phyloP scores from a whole-genome alignment of 1,140 invertebrate genomes.

The Cotesia vestalis region DNA sequence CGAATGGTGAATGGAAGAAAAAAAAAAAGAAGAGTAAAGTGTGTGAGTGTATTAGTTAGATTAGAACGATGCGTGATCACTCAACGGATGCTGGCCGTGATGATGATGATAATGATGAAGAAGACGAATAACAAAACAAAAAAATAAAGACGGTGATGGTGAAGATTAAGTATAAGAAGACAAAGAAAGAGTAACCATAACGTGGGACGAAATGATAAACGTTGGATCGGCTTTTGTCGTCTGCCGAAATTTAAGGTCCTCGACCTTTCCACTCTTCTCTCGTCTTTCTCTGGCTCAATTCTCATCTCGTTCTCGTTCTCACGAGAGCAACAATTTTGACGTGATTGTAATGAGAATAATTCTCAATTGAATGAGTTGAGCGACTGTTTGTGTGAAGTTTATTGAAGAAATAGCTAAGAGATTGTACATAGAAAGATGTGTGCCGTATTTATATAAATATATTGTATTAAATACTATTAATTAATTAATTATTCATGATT shows the following conservation, averaged over 20 bases:
- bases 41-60: conserved; percentile 25
- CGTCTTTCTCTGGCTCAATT: conserved; percentile 10
- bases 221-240: conserved; percentile 31
- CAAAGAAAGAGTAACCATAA: conserved; percentile 33
- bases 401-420: conserved; percentile 34
- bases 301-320: conserved; percentile 10
- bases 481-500: conserved; percentile 36
- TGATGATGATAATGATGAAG: conserved; percentile 20
- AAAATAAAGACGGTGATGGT: not conserved
- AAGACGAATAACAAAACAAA: conserved; percentile 6
- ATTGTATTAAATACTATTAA: conserved; percentile 41
- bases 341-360: conserved; percentile 23
- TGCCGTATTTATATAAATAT: conserved; percentile 60
- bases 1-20: not conserved
- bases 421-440: conserved; percentile 58
- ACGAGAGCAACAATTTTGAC: conserved; percentile 22
- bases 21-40: not conserved
- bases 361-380: conserved; percentile 32
- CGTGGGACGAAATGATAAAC: conserved; percentile 33
- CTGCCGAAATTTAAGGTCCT: conserved; percentile 36
- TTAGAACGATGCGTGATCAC: conserved; percentile 26
- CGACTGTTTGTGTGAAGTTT: conserved; percentile 37
- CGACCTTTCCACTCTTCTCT: conserved; percentile 22
- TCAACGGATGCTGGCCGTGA: conserved; percentile 2
- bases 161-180: conserved; percentile 1